Percentiles rank a stretch among this genome's conserved stretches.
Evolutionary conservation across 2,888 invertebrate genomes (phyloP).

Genomic region (Zootermopsis nevadensis): DNA sequence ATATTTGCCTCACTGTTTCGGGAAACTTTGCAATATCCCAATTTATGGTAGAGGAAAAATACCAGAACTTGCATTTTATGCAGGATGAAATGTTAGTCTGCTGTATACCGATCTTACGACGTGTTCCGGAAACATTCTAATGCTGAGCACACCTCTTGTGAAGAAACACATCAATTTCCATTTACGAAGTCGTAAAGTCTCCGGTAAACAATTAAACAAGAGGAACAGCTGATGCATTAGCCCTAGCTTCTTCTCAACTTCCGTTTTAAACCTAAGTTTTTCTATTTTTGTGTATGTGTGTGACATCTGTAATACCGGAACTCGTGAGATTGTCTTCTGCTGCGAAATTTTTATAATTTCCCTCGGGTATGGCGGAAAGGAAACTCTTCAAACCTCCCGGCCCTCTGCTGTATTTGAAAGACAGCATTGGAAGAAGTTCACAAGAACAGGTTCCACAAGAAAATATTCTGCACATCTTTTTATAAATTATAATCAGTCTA

Average conservation of each 20-base stretch:
- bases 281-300: background rate
- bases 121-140: background rate
- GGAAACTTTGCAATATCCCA: too few species aligned
- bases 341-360: slow-evolving; percentile 28
- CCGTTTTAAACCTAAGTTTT: background rate
- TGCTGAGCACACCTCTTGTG: background rate
- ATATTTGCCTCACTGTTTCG: too few species aligned
- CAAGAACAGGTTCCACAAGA: background rate
- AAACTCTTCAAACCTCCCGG: background rate
- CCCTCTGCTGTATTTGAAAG: background rate
- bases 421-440: background rate
- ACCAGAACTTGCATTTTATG: too few species aligned
- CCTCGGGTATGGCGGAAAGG: slow-evolving; percentile 15
- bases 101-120: too few species aligned
- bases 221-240: background rate
- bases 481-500: background rate
- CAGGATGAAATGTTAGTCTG: too few species aligned
- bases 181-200: background rate
- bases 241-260: background rate
- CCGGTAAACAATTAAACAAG: background rate
- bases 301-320: slow-evolving; percentile 7
- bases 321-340: background rate
- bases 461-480: background rate
- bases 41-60: too few species aligned
- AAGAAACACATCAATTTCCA: background rate